Base-by-base conservation (phyloP, 2,113 vertebrate genomes). In the Crotophaga sulcirostris region DNA sequence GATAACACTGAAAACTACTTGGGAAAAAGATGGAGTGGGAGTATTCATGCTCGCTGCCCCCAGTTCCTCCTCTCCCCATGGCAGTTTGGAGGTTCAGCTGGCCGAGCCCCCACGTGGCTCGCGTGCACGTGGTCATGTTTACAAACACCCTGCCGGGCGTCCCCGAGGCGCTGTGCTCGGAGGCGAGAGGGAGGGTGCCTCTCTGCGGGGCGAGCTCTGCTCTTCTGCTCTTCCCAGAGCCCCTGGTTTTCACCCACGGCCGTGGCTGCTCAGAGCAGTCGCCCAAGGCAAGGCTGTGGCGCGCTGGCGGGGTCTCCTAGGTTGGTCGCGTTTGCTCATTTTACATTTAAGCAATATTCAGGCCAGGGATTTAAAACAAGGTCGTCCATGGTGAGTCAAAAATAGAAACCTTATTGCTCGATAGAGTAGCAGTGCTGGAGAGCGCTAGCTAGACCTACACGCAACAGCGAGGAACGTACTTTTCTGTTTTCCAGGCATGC, bases 111-210 rank as follows among this genome's bases (percentile, higher is more conserved):
- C 95, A 97, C 23, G 23, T 95, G 96, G 95, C 62, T 59, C 1
- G 8, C 0, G 3, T 9, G 83, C 95, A 90, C 84, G 2, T 97
- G 97, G 96, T 91, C 24, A 0, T 97, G 74, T 97, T 98, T 97
- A 97, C 95, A 98, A 97, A 97, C 97, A 96, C 70, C 7, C 14
- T 80, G 79, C 91, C 33, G 4, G 91, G 87, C 58, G 16, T 97
- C 94, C 86, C 73, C 13, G 4, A 56, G 87, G 70, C 66, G 49
- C 86, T 23, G 6, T 5, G 70, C 16, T 84, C 88, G 93, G 31
- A 38, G 66, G 42, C 19, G 2, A 45, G 51, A 76, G 75, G 86
- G 49, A 78, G 75, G 84, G 67, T 95, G 72, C 83, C 73, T 33
- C 12, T 11, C 83, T 58, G 92, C 85, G 31, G 58, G 80, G 82